These are phyloP conservation scores for Nemurella pictetii DNA, from an alignment of 2,888 invertebrate genomes.

Conservation along the genomic window DNA sequence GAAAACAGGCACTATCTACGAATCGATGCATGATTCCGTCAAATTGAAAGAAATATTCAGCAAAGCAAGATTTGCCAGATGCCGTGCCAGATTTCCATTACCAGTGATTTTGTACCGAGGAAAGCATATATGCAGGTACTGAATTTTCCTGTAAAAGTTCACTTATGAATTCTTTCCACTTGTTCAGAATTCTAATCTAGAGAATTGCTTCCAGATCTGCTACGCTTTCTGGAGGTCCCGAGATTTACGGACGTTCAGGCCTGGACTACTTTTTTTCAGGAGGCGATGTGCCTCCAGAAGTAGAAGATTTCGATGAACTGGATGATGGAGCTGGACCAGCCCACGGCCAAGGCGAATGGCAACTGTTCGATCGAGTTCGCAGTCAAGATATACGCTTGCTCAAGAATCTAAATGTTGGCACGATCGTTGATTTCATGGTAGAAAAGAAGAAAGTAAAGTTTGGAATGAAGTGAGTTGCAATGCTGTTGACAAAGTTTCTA, in stretches of 20 bases:
- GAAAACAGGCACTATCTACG: slow-evolving; percentile 59
- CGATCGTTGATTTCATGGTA: slow-evolving; percentile 81
- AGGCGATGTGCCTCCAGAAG: slow-evolving; percentile 39
- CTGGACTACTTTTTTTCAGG: slow-evolving; percentile 61
- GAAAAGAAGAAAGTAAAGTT: slow-evolving; percentile 83
- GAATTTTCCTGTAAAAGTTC: slow-evolving; percentile 24
- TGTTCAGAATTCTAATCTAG: background rate
- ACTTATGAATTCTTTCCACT: background rate
- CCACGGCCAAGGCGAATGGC: slow-evolving; percentile 53
- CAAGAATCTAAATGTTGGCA: slow-evolving; percentile 68
- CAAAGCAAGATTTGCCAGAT: slow-evolving; percentile 71
- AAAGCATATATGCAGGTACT: slow-evolving; percentile 67
- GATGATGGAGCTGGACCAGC: slow-evolving; percentile 45
- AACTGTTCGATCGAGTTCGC: slow-evolving; percentile 65
- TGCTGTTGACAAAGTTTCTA: too few relatives aligned
- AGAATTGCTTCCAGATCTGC: slow-evolving; percentile 61
- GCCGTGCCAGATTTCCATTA: slow-evolving; percentile 73
- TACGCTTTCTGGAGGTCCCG: slow-evolving; percentile 72
- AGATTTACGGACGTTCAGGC: slow-evolving; percentile 71
- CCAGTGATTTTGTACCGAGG: slow-evolving; percentile 77
- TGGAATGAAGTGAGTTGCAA: slow-evolving; percentile 69
- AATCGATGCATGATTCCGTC: slow-evolving; percentile 59
- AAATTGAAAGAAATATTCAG: slow-evolving; percentile 66
- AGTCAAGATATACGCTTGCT: slow-evolving; percentile 71
- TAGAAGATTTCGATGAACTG: slow-evolving; percentile 45